Conservation (phyloP, 2,888 invertebrate species). For the Heteropelma amictum region DNA sequence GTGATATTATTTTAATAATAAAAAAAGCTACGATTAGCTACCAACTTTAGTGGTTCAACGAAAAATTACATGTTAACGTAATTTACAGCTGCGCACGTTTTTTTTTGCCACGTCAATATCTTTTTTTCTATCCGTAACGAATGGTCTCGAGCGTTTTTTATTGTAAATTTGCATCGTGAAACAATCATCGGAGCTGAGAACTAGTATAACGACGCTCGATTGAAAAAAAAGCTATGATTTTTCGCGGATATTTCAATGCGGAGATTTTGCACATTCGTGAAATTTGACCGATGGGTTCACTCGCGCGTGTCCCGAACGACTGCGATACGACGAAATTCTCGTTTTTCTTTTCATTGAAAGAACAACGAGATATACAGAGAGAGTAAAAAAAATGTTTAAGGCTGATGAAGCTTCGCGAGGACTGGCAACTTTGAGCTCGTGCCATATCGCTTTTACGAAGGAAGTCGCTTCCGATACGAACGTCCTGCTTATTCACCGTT, state of each 20-base stretch:
- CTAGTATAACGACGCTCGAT: neutral
- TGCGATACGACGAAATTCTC: conserved; percentile 60
- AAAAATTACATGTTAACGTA: neutral
- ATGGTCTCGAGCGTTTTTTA: conserved; percentile 18
- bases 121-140: neutral
- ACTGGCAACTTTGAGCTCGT: conserved; percentile 58
- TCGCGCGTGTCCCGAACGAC: conserved; percentile 47
- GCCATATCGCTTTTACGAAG: conserved; percentile 73
- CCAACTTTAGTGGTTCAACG: conserved; percentile 50
- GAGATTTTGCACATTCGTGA: neutral
- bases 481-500: conserved; percentile 76
- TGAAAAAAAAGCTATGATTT: neutral
- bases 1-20: conserved; percentile 44
- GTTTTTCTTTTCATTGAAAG: conserved; percentile 1
- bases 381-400: conserved; percentile 60
- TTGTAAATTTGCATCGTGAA: neutral
- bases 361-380: conserved; percentile 44
- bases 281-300: neutral
- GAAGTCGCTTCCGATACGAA: conserved; percentile 75
- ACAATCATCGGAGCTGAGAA: neutral
- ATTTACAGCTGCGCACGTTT: conserved; percentile 33
- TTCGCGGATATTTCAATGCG: neutral
- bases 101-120: neutral
- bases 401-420: conserved; percentile 51
- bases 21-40: conserved; percentile 64